Evolutionary conservation across 2,113 vertebrate species (phyloP).

Genomic region (Salvelinus fontinalis): DNA sequence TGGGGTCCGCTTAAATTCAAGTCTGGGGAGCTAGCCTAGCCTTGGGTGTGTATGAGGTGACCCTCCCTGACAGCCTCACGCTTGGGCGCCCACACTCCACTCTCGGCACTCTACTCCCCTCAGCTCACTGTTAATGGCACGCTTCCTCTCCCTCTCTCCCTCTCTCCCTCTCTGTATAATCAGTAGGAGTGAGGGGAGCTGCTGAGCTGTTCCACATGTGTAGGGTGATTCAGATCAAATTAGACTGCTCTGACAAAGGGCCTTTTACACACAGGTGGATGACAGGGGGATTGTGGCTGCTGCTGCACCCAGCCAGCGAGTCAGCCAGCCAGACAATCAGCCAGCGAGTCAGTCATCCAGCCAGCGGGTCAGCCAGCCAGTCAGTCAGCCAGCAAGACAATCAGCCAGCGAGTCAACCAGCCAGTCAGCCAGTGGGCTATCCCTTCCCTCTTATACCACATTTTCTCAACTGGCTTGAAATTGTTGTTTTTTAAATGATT

Average conservation of each 20-base stretch:
- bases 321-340: not conserved
- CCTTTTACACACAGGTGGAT: slow-evolving; percentile 78
- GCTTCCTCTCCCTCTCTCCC: slow-evolving; percentile 11
- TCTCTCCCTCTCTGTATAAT: slow-evolving; percentile 36
- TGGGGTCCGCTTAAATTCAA: not conserved
- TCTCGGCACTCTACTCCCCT: slow-evolving; percentile 21
- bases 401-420: slow-evolving; percentile 4
- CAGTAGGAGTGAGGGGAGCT: slow-evolving; percentile 57
- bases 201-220: slow-evolving; percentile 80
- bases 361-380: slow-evolving; percentile 14
- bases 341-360: not conserved
- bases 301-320: slow-evolving; percentile 26
- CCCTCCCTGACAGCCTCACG: slow-evolving; percentile 19
- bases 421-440: not conserved
- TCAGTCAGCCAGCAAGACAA: slow-evolving; percentile 9
- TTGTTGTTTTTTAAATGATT: too few species aligned
- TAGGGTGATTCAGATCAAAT: slow-evolving; percentile 72
- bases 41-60: slow-evolving; percentile 51
- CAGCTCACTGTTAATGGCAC: slow-evolving; percentile 14
- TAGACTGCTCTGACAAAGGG: slow-evolving; percentile 72
- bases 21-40: not conserved
- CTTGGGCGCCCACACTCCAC: not conserved
- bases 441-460: not conserved
- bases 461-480: too few species aligned
- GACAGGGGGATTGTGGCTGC: slow-evolving; percentile 37